A percentile compares a stretch with the other conserved stretches of the same genome.
These are phyloP conservation scores for Gandaritis pyraliata DNA, from an alignment of 2,888 invertebrate genomes.

Conservation along the genomic window DNA sequence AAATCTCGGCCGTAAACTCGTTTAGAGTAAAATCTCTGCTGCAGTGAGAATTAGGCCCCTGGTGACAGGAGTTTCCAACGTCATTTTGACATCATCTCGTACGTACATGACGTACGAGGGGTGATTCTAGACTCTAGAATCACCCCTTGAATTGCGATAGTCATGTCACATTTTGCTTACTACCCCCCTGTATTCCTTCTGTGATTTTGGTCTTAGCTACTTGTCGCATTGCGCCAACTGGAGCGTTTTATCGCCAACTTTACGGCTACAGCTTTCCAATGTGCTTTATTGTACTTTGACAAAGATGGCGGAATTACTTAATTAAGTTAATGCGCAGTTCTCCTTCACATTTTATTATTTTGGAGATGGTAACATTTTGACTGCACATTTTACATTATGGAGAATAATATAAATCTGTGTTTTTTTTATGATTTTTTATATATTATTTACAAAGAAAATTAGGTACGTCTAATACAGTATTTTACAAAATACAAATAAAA, in stretches of 20 bases:
- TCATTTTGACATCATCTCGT: too few relatives aligned
- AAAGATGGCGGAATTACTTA: slow-evolving; percentile 40
- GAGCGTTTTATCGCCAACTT: slow-evolving; percentile 40
- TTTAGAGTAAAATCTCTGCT: too few relatives aligned
- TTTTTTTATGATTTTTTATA: too few relatives aligned
- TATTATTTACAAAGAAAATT: too few relatives aligned
- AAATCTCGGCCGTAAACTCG: too few relatives aligned
- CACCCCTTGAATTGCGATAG: neutral
- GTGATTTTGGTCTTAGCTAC: slow-evolving; percentile 7
- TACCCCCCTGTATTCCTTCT: slow-evolving; percentile 2
- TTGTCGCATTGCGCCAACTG: slow-evolving; percentile 43
- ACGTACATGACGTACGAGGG: too few relatives aligned
- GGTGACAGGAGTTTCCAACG: too few relatives aligned
- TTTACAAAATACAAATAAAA: too few relatives aligned
- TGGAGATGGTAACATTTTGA: neutral
- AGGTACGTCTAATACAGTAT: too few relatives aligned
- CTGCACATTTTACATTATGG: neutral
- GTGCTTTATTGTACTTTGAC: slow-evolving; percentile 33
- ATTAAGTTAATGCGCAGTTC: slow-evolving; percentile 31
- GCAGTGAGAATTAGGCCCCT: too few relatives aligned
- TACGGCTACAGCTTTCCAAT: slow-evolving; percentile 44
- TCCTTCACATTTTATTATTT: slow-evolving; percentile 1
- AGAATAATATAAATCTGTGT: too few relatives aligned
- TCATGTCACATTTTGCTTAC: neutral
- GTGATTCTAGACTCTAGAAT: too few relatives aligned